Conservation (phyloP, 2,888 invertebrate genomes). For the Aphidoletes aphidimyza region DNA sequence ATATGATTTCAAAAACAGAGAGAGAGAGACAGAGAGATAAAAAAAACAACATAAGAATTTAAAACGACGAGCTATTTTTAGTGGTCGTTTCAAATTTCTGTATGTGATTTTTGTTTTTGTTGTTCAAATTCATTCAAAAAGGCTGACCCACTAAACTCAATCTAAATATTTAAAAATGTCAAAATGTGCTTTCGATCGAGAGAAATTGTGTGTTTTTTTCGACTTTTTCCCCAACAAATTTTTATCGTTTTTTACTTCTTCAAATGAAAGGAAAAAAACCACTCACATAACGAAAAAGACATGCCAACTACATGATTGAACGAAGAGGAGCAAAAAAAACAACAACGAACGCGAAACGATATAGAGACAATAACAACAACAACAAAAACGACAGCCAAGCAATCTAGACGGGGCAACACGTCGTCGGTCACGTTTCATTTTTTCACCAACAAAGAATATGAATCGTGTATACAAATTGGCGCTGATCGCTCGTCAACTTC, state of each 20-base stretch:
- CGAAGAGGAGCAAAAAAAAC: too few relatives aligned
- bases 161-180: conserved; percentile 36
- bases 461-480: too few relatives aligned
- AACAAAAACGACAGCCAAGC: background rate
- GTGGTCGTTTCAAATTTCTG: conserved; percentile 4
- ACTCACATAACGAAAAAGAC: too few relatives aligned
- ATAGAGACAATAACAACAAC: background rate
- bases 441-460: background rate
- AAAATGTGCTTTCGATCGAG: conserved; percentile 36
- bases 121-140: background rate
- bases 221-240: background rate
- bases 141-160: conserved; percentile 23
- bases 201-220: background rate
- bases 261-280: conserved; percentile 1
- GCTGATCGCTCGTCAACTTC: too few relatives aligned
- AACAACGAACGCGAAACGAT: background rate
- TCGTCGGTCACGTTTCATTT: conserved; percentile 28
- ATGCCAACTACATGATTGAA: background rate
- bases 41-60: background rate
- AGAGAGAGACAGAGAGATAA: background rate
- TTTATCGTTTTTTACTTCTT: background rate
- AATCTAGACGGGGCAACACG: background rate
- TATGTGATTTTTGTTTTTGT: background rate
- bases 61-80: background rate
- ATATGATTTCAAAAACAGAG: too few relatives aligned